Conservation (phyloP, 2,797 vertebrate genomes). For the Dryobates pubescens region DNA sequence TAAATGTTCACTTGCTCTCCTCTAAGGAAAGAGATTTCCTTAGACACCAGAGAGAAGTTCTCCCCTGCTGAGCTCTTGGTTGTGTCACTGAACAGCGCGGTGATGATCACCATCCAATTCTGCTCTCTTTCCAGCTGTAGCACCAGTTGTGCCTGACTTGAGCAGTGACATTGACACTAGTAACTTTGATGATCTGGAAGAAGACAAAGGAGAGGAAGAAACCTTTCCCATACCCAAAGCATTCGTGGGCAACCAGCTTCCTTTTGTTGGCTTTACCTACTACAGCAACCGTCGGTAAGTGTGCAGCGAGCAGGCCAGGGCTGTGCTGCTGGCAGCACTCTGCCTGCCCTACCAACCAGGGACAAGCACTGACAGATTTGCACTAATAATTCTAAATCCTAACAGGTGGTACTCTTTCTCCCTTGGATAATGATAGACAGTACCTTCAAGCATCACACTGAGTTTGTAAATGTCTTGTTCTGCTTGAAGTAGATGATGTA, state of each 20-base stretch:
- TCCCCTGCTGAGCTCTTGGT: too few relatives aligned
- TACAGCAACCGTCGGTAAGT: slow-evolving; percentile 94
- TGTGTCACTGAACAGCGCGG: background rate
- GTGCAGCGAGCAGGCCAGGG: background rate
- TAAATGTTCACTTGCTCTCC: background rate
- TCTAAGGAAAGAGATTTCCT: background rate
- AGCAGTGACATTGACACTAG: slow-evolving; percentile 98
- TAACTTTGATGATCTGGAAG: slow-evolving; percentile 98
- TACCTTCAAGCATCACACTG: background rate
- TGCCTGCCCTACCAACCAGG: background rate
- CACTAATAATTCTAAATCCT: background rate
- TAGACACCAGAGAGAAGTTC: background rate
- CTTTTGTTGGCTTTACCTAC: slow-evolving; percentile 98
- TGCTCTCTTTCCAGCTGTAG: slow-evolving; percentile 84
- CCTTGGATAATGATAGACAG: background rate
- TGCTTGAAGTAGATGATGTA: background rate
- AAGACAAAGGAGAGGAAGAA: slow-evolving; percentile 97
- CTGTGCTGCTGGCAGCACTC: background rate
- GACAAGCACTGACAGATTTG: background rate
- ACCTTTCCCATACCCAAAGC: slow-evolving; percentile 98
- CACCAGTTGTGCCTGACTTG: slow-evolving; percentile 96
- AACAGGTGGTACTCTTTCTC: background rate
- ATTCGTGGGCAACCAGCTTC: slow-evolving; percentile 98
- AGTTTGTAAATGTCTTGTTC: background rate
- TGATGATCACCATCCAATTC: background rate